Base-by-base conservation (phyloP, 2,113 vertebrate species). In the Lophotis ruficrista region DNA sequence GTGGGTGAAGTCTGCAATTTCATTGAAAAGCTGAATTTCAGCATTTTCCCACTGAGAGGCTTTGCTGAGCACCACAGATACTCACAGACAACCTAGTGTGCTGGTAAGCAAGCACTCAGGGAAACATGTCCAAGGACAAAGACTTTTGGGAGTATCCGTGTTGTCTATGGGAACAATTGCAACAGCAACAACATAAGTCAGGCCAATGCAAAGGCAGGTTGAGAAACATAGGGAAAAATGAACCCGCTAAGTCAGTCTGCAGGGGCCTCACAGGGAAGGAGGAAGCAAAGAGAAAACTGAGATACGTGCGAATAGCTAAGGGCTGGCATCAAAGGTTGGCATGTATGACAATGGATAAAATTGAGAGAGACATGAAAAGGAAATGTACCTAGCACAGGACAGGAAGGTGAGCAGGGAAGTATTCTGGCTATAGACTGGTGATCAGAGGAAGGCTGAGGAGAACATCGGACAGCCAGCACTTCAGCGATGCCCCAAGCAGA, bases 11-110 rank as follows among this genome's bases (percentile, higher is more conserved):
- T 23, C 77, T 33, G 22, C 48, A 2, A 28, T 61, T 79, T 88
- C 64, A 48, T 18, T 62, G 43, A 78, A 89, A 87, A 43, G 60
- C 83, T 88, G 73, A 80, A 48, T 68, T 96, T 86, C 77, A 86
- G 68, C 37, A n/a, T 65, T 86, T 92, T 21, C 60, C 22, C 56
- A 22, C 60, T 21, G 48, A 86, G 68, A 83, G 62, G 62, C 53
- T 91, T 90, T 83, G 62, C 50, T 58, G 62, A 92, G 43, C 48
- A 60, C 47, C 60, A 48, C 27, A 54, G 71, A 73, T 60, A 33
- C 28, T 82, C 43, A 13, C 19, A 27, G 51, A 30, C 33, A 93
- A n/a, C 33, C 13, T 45, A 30, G 72, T 18, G 20, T 4, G 3
- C 37, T 50, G 50, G 28, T 54, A 50, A 41, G 31, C 43, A 50